Conservation (phyloP, 1,140 invertebrate genomes). For the Heliconius nattereri region DNA sequence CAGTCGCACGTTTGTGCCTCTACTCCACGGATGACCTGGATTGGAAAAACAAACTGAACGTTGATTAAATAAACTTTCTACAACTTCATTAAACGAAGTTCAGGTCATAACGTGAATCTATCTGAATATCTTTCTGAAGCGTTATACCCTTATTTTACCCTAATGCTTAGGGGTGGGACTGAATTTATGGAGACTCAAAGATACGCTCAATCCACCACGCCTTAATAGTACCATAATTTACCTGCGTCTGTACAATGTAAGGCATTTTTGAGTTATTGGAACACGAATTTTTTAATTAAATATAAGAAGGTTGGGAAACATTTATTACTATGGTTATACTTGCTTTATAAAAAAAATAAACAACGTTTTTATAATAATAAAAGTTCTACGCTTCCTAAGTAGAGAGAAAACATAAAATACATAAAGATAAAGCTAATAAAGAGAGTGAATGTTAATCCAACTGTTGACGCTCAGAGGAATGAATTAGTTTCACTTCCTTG, state of each 20-base stretch:
- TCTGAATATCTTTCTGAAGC: constrained; percentile 26
- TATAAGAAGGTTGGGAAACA: not conserved
- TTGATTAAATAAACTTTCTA: not conserved
- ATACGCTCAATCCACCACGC: constrained; percentile 41
- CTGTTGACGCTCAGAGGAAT: too few relatives aligned
- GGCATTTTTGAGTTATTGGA: constrained; percentile 10
- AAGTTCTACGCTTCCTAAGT: too few relatives aligned
- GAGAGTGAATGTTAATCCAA: too few relatives aligned
- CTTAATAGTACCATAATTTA: constrained; percentile 34
- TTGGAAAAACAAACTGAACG: too few relatives aligned
- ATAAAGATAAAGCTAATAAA: too few relatives aligned
- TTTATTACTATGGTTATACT: not conserved
- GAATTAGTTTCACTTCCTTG: too few relatives aligned
- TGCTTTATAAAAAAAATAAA: not conserved
- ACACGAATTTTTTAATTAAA: constrained; percentile 12
- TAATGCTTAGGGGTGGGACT: constrained; percentile 33
- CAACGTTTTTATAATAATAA: too few relatives aligned
- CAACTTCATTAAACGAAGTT: constrained; percentile 13
- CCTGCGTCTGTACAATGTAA: constrained; percentile 20
- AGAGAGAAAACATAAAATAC: too few relatives aligned
- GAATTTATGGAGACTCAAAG: constrained; percentile 44
- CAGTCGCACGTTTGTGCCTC: too few relatives aligned
- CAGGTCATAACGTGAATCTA: constrained; percentile 22
- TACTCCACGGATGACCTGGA: too few relatives aligned
- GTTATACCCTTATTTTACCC: constrained; percentile 35